Percentiles rank a stretch among this genome's conserved stretches.
phyloP scores from a whole-genome alignment of 2,113 vertebrate species.

The Odocoileus virginianus region DNA sequence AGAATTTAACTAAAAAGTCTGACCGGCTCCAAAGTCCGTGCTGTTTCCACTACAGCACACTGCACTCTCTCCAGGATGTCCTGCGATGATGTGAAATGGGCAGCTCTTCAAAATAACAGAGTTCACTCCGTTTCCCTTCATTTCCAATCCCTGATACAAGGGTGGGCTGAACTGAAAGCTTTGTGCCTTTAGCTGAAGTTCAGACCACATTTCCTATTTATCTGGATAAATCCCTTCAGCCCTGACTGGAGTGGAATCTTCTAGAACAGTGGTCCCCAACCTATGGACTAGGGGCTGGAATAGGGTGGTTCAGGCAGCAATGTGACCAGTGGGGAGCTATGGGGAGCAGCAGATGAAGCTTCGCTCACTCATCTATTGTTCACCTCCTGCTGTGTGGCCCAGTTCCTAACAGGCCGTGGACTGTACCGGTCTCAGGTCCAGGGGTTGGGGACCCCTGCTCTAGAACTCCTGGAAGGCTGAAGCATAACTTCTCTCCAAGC shows the following conservation, averaged over 20 bases:
- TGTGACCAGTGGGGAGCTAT: background rate
- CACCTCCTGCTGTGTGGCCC: background rate
- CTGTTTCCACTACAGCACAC: background rate
- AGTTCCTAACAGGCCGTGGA: background rate
- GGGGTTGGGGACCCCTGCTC: background rate
- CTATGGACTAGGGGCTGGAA: background rate
- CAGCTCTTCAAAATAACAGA: background rate
- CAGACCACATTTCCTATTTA: background rate
- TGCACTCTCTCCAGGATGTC: background rate
- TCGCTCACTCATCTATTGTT: background rate
- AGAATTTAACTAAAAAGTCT: background rate
- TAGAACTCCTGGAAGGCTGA: background rate
- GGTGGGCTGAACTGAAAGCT: background rate
- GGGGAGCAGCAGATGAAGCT: background rate
- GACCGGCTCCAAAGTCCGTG: background rate
- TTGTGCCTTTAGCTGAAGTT: background rate
- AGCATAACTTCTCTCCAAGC: background rate
- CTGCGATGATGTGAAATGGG: background rate
- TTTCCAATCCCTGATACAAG: background rate
- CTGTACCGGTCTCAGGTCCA: background rate
- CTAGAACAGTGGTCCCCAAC: background rate
- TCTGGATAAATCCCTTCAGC: background rate
- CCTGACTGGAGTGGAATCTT: background rate
- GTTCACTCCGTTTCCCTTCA: background rate
- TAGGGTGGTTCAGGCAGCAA: background rate